phyloP scores from a whole-genome alignment of 1,140 invertebrate species.

The Sycophaga agraensis region DNA sequence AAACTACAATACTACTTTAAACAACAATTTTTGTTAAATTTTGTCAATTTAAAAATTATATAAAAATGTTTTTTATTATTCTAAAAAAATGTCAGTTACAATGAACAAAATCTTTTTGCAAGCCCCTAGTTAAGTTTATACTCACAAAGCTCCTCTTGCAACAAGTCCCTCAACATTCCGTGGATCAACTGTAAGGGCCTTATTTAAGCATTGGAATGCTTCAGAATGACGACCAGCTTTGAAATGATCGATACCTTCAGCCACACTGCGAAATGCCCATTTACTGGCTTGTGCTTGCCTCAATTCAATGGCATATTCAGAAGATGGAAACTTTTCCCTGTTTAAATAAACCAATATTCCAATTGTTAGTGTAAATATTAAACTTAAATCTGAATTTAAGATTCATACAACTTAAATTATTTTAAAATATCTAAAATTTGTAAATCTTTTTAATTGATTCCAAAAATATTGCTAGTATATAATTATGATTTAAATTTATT shows the following conservation, averaged over 20 bases:
- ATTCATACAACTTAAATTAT: no score
- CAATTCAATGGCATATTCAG: slow-evolving; percentile 81
- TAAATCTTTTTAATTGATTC: no score
- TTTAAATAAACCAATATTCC: no score
- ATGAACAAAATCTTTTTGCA: no score
- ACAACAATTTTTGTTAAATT: not conserved
- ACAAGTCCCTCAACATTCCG: slow-evolving; percentile 93
- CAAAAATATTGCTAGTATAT: no score
- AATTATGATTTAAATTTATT: no score
- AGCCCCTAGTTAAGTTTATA: no score
- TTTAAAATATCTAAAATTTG: no score
- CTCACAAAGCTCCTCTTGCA: slow-evolving; percentile 84
- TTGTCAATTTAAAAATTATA: not conserved
- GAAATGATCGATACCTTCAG: slow-evolving; percentile 91
- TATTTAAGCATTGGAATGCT: slow-evolving; percentile 93
- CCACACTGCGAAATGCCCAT: slow-evolving; percentile 89
- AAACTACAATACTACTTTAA: no score
- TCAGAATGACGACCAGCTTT: slow-evolving; percentile 87
- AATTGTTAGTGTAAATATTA: no score
- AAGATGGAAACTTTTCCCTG: slow-evolving; percentile 74
- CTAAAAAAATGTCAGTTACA: no score
- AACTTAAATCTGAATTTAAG: no score
- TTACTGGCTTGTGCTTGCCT: slow-evolving; percentile 86
- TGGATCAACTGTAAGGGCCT: slow-evolving; percentile 88
- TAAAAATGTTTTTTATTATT: not conserved